Evolutionary conservation across 2,888 invertebrate species (phyloP).

Genomic region (Xestia rhomboidea): DNA sequence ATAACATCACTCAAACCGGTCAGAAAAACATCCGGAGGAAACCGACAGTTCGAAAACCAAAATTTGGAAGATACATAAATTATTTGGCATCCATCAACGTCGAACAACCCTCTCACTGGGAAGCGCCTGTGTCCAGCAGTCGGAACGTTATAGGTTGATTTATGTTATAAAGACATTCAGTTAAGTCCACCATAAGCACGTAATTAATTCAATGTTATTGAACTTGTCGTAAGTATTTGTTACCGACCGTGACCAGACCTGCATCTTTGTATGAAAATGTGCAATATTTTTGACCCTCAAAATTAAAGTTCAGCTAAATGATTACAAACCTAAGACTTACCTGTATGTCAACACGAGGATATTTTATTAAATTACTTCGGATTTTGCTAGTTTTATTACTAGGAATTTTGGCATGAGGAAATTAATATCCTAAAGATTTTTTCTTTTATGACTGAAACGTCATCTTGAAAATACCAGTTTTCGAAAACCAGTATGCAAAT

Average conservation of each 20-base stretch:
- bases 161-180: not conserved
- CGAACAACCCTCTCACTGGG: not conserved
- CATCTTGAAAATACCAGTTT: not conserved
- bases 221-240: conserved; percentile 28
- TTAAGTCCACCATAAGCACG: conserved; percentile 4
- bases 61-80: not conserved
- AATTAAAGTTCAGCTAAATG: conserved; percentile 1
- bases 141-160: not conserved
- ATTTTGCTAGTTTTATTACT: not conserved
- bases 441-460: not conserved
- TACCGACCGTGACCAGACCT: conserved; percentile 37
- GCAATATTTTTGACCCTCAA: conserved; percentile 45
- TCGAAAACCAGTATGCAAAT: not conserved
- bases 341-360: not conserved
- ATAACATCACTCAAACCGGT: not conserved
- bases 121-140: not conserved
- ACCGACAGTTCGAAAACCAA: not conserved
- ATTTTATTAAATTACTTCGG: not conserved
- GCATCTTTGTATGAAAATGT: conserved; percentile 13
- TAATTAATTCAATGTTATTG: conserved; percentile 34
- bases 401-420: not conserved
- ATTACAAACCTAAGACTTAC: not conserved
- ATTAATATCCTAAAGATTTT: not conserved
- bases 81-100: not conserved
- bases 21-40: not conserved